Percentiles rank a stretch among this genome's conserved stretches.
Conservation (phyloP, 1,140 invertebrate genomes). For the Eurosta solidaginis region DNA sequence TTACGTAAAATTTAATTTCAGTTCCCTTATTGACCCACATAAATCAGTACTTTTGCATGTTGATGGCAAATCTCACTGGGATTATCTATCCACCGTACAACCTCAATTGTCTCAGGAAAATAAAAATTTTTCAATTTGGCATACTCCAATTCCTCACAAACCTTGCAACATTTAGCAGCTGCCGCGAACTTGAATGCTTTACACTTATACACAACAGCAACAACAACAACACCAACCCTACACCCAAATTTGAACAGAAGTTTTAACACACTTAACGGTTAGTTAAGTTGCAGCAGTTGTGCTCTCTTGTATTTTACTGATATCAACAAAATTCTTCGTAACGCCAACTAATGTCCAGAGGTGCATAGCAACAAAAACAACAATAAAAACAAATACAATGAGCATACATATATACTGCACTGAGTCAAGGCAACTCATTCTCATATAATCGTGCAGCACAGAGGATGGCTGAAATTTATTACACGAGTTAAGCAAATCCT, state of each 20-base stretch:
- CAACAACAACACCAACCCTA: not conserved
- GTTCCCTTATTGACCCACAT: not conserved
- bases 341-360: not conserved
- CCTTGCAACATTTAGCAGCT: not conserved
- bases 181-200: conserved; percentile 20
- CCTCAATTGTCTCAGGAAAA: not conserved
- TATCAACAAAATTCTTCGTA: not conserved
- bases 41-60: not conserved
- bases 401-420: too few relatives aligned
- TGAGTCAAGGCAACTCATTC: too few relatives aligned
- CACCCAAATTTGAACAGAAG: not conserved
- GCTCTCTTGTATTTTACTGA: not conserved
- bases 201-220: not conserved
- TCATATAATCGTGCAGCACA: not conserved
- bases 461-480: conserved; percentile 22
- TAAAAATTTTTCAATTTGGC: not conserved
- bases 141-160: not conserved
- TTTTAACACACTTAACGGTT: conserved; percentile 15
- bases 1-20: too few relatives aligned
- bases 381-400: not conserved
- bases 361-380: not conserved
- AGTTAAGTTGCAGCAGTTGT: not conserved
- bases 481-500: conserved; percentile 26
- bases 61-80: not conserved
- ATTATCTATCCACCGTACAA: not conserved